phyloP scores from a whole-genome alignment of 2,113 vertebrate species.

The Erythrolamprus reginae region DNA sequence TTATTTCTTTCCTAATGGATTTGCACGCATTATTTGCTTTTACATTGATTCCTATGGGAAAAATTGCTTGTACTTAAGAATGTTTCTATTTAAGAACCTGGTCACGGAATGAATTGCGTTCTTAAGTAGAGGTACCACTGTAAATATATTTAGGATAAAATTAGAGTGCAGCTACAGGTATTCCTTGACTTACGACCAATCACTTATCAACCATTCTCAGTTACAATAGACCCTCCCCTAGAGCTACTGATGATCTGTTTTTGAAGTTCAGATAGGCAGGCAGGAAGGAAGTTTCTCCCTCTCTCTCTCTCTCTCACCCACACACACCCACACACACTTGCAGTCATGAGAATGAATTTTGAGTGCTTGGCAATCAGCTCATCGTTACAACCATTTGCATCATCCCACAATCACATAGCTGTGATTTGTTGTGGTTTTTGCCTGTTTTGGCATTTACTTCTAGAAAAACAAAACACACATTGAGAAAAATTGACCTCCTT shows the following conservation, averaged over 20 bases:
- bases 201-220: not conserved
- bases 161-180: not conserved
- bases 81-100: too few relatives aligned
- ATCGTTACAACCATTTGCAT: not conserved
- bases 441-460: not conserved
- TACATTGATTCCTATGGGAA: too few relatives aligned
- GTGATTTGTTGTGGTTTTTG: not conserved
- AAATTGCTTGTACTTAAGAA: too few relatives aligned
- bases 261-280: not conserved
- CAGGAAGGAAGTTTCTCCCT: too few relatives aligned
- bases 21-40: too few relatives aligned
- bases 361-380: not conserved
- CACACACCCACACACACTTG: too few relatives aligned
- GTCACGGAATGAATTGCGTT: too few relatives aligned
- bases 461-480: not conserved
- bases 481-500: not conserved
- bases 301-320: too few relatives aligned
- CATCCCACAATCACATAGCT: not conserved
- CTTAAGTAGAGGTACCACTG: too few relatives aligned
- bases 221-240: not conserved
- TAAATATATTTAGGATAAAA: not conserved
- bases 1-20: too few relatives aligned
- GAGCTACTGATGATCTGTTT: not conserved
- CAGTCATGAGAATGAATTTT: not conserved
- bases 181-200: not conserved